phyloP scores from a whole-genome alignment of 2,113 vertebrate species.

The Penelope pileata region DNA sequence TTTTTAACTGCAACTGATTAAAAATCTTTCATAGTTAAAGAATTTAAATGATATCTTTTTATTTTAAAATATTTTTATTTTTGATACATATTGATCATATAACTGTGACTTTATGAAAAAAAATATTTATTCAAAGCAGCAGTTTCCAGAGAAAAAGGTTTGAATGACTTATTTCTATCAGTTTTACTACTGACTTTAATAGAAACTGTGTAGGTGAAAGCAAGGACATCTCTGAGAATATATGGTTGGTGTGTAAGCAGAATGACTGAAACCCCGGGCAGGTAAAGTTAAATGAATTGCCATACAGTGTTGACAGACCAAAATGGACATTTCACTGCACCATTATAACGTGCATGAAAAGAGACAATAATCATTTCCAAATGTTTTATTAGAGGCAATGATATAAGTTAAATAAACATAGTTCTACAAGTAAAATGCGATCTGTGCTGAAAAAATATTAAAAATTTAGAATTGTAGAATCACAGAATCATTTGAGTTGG shows the following conservation, averaged over 20 bases:
- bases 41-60: neutral
- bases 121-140: neutral
- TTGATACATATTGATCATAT: neutral
- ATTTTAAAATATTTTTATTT: neutral
- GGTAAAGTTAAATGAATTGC: neutral
- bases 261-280: neutral
- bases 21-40: neutral
- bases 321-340: neutral
- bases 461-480: neutral
- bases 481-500: too few relatives aligned
- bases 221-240: neutral
- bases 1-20: neutral
- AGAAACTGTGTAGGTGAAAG: neutral
- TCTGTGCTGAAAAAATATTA: neutral
- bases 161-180: neutral
- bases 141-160: neutral
- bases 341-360: neutral
- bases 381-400: neutral
- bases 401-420: neutral
- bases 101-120: neutral
- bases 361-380: neutral
- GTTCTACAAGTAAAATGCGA: neutral
- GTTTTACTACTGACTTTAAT: neutral
- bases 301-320: neutral
- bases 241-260: neutral